Evolutionary conservation across 2,888 invertebrate genomes (phyloP), one percentile per base, ranked within the genome.

Genomic region (Alentia gelatinosa): DNA sequence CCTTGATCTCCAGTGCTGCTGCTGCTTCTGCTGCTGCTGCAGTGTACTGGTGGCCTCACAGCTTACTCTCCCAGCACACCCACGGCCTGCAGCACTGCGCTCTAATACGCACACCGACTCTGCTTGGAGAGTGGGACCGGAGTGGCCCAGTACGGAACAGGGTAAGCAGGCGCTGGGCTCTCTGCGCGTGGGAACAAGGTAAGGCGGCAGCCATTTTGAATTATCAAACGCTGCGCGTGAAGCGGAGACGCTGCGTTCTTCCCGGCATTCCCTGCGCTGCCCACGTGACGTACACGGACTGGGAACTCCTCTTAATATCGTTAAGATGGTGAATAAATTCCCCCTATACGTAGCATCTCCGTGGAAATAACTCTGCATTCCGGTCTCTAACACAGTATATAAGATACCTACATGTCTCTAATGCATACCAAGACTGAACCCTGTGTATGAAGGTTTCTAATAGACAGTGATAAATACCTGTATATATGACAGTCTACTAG

Each of bases 201-300:
- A 86, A 47, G 35, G 33, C 33, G 86, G 86, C 86, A 86, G 86
- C 86, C 86, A 86, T 86, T 42, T 86, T 86, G 86, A 86, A 86
- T 86, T 86, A 33, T 9, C 86, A 47, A 86, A 47, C 86, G 30
- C 50, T 86, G 42, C 7, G 30, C 30, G 86, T 86, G 47, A 15
- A 47, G 86, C 5, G 86, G 47, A 15, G 42, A 26, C 19, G 42
- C 30, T 23, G 47, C 12, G 9, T 42, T 39, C 79, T 79, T 79
- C 79, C 79, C 39, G 79, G 9, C 12, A 35, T 79, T 15, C 79
- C n/a, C 15, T 26, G 35, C 79, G 37, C 79, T 19, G 79, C 4
- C 37, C 79, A 79, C 79, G 79, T 79, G 79, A 79, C n/a, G 79
- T 79, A 3, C n/a, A 79, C 15, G 26, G 33, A 26, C 15, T 33